These are phyloP conservation scores for Holothuria leucospilota DNA, from an alignment of 53 echinoderm and acorn worm species.

Conservation along the genomic window DNA sequence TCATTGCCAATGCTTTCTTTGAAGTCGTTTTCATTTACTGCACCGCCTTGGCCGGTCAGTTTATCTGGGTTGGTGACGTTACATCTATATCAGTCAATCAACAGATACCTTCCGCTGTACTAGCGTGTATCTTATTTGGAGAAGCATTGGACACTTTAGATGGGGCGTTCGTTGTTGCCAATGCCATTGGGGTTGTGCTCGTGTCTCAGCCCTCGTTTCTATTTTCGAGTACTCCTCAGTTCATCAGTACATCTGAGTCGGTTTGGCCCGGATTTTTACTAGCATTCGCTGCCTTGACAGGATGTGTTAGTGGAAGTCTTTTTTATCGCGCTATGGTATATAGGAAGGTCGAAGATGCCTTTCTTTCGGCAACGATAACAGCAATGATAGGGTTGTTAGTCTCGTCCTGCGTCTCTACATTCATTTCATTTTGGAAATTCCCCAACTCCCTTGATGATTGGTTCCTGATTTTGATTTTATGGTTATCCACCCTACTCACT, in stretches of 20 bases:
- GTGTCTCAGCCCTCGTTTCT: neutral
- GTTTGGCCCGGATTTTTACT: neutral
- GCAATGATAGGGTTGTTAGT: neutral
- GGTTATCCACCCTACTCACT: neutral
- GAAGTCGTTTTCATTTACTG: neutral
- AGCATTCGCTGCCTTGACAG: neutral
- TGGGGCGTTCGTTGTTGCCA: neutral
- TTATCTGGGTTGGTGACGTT: conserved; percentile 10
- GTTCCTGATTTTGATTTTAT: neutral
- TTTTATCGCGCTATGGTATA: neutral
- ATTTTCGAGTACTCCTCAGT: neutral
- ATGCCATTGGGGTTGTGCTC: neutral
- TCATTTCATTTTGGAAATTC: neutral
- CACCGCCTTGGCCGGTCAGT: neutral
- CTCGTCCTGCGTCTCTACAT: neutral
- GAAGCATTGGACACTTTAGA: neutral
- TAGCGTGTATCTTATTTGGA: neutral
- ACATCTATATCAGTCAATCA: neutral
- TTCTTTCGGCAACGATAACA: neutral
- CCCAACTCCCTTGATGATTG: neutral
- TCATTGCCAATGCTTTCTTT: neutral
- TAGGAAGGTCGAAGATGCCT: neutral
- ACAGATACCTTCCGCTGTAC: neutral
- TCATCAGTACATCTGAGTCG: neutral
- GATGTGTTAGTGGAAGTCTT: neutral